A percentile compares a stretch with the other conserved stretches of the same genome.
phyloP scores from a whole-genome alignment of 2,888 invertebrate genomes.

The Tinea pellionella region DNA sequence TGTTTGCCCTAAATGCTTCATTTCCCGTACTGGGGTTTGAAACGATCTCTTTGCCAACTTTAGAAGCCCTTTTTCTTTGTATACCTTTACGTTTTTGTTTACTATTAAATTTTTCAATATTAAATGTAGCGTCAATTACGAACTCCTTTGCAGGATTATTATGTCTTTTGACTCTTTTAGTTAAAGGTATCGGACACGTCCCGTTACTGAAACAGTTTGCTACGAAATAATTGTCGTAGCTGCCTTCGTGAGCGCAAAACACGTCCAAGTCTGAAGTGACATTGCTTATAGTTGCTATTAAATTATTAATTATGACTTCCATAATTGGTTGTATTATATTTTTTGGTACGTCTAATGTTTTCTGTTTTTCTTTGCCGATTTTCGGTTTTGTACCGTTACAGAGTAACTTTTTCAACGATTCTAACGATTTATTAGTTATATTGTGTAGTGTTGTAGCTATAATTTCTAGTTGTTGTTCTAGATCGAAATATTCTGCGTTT shows the following conservation, averaged over 20 bases:
- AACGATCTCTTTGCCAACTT: not conserved
- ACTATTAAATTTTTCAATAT: too few species aligned
- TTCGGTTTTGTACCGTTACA: not conserved
- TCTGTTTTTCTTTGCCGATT: too few species aligned
- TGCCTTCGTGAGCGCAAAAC: too few species aligned
- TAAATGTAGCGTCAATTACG: not conserved
- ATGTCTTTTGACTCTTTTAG: not conserved
- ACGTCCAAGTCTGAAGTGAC: too few species aligned
- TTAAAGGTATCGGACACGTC: not conserved
- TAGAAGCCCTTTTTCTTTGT: not conserved
- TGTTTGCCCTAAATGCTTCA: too few species aligned
- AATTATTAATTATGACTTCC: too few species aligned
- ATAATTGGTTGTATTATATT: too few species aligned
- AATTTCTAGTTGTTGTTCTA: slow-evolving; percentile 27
- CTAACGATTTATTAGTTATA: slow-evolving; percentile 30
- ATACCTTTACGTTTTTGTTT: not conserved
- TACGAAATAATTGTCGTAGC: too few species aligned
- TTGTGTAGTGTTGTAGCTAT: slow-evolving; percentile 34
- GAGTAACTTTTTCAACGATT: slow-evolving; percentile 19
- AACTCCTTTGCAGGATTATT: not conserved
- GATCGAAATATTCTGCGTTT: slow-evolving; percentile 27
- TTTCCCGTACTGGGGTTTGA: not conserved
- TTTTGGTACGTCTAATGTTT: too few species aligned
- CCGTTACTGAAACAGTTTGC: too few species aligned
- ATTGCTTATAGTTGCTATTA: too few species aligned